Base-by-base conservation (phyloP, 2,888 invertebrate genomes). In the Gandaritis pyraliata region DNA sequence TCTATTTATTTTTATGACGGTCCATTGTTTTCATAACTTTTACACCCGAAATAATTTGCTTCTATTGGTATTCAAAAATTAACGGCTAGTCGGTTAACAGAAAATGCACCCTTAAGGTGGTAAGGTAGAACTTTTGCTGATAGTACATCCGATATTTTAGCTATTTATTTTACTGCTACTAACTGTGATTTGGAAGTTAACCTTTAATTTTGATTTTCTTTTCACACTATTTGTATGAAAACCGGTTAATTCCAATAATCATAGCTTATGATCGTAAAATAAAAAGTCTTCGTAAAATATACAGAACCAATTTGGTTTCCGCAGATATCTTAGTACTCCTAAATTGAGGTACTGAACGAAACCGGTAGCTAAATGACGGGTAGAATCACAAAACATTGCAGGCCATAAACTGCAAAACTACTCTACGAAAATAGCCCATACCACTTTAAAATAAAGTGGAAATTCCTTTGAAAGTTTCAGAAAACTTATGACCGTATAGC, bases 301-400 rank as follows among this genome's bases (percentile, higher is more conserved):
- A 61, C 57, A 47, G 57, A 65, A 61, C 65, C 70, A 68, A 68
- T 68, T 68, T 66, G 66, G 58, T 64, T 64, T 66, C 58, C 57
- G 60, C 50, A 60, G 47, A 51, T 62, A 61, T 66, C 58, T 62
- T 64, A 65, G 54, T 61, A 67, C 70, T 71, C 70, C 68, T 76
- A 77, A 74, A 48, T 53, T 76, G 78, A 78, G 77, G 77, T 75
- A 77, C 77, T 76, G 60, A 69, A 72, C 74, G 72, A 72, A 78
- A 80, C 80, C 79, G 78, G 82, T 75, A 81, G 80, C 80, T 72
- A 76, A 80, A 77, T 78, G 78, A 80, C 76, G 73, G 71, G 73
- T 74, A 69, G 73, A 73, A 70, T 77, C 74, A 75, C 78, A 74
- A 76, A 78, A 80, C 77, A 77, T 78, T 68, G 73, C 72, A 75